Base-by-base conservation (phyloP, 2,888 invertebrate genomes). In the Xylocampa areola region DNA sequence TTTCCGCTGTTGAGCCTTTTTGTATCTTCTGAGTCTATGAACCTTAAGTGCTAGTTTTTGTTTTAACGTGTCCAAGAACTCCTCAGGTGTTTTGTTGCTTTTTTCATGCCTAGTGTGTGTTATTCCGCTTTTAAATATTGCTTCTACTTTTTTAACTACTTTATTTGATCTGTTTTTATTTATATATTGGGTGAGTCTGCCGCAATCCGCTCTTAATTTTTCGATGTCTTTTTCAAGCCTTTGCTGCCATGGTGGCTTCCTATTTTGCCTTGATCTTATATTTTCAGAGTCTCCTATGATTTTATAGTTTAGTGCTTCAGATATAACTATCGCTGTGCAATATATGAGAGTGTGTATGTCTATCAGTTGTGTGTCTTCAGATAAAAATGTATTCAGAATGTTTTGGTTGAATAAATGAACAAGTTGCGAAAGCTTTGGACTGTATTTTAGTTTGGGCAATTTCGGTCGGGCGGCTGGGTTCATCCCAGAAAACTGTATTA, bases 11-110 rank as follows among this genome's bases (percentile, higher is more conserved):
- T 35, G 41, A 11, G 54, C 29, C 23, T 54, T 54, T 10, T 27
- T 47, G 13, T 54, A 54, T 36, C 54, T 37, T 8, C 11, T 19
- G 8, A 53, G 11, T 32, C 53, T 39, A n/a, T 47, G 45, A 7
- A 25, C 27, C 29, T 47, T 36, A 17, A 47, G 19, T 4, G 47
- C 47, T n/a, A 47, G 27, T 11, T 47, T 45, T 25, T 53, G 53
- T 29, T 49, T 49, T 21, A 49, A 2, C 2, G 48, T 49, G 14
- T 49, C n/a, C n/a, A n/a, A n/a, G n/a, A n/a, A n/a, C n/a, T n/a
- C n/a, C n/a, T n/a, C n/a, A n/a, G n/a, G n/a, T 53, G 23, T 37
- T 40, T 27, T 33, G 10, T 41, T 41, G 32, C 17, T 21, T 11
- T 14, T 27, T 36, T 47, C 47, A 19, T 47, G 36, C 11, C 27